Conservation (phyloP, 1,140 invertebrate species). For the Samia ricini region DNA sequence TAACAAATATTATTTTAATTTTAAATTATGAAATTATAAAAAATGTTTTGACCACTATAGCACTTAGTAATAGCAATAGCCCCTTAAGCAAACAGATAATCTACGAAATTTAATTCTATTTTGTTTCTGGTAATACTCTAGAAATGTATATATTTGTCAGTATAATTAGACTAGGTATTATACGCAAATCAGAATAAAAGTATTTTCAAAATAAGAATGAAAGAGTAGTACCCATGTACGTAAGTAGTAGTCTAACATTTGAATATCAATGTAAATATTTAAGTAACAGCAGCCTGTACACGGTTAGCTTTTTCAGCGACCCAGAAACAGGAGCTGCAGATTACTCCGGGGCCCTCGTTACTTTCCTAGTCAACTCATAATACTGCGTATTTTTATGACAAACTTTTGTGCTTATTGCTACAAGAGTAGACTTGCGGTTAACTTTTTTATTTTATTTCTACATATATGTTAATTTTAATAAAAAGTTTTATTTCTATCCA, state of each 20-base stretch:
- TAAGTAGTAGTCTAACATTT: neutral
- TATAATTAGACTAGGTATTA: slow-evolving; percentile 49
- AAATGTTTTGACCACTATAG: slow-evolving; percentile 25
- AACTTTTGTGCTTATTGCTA: neutral
- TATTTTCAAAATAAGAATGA: neutral
- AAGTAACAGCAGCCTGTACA: slow-evolving; percentile 55
- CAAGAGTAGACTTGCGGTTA: too few relatives aligned
- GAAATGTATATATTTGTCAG: slow-evolving; percentile 26
- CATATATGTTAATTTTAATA: too few relatives aligned
- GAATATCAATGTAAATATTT: neutral
- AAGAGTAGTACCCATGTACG: neutral
- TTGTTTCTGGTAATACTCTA: neutral
- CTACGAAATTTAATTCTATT: slow-evolving; percentile 17
- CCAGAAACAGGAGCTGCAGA: slow-evolving; percentile 60
- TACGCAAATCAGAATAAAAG: slow-evolving; percentile 16
- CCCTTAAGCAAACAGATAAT: slow-evolving; percentile 30
- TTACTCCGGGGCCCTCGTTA: slow-evolving; percentile 56
- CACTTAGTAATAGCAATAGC: slow-evolving; percentile 35
- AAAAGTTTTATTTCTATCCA: too few relatives aligned
- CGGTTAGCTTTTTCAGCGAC: slow-evolving; percentile 57
- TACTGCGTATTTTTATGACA: too few relatives aligned
- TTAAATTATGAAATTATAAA: neutral
- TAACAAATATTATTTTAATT: neutral
- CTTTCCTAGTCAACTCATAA: too few relatives aligned
- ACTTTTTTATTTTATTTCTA: too few relatives aligned